phyloP scores from a whole-genome alignment of 2,113 vertebrate genomes.

The Cromileptes altivelis region DNA sequence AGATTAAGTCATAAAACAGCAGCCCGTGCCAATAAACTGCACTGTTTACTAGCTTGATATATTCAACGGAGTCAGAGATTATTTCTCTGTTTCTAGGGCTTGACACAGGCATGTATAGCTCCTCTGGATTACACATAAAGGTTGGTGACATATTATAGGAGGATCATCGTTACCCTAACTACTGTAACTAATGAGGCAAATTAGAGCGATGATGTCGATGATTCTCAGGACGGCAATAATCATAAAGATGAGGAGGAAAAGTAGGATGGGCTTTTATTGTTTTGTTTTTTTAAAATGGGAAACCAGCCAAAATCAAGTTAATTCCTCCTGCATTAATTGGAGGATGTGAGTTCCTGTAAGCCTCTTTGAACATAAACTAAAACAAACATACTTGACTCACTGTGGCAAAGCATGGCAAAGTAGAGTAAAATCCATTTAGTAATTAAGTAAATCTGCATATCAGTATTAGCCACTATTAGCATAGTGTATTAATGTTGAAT shows the following conservation, averaged over 20 bases:
- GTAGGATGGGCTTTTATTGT: constrained; percentile 66
- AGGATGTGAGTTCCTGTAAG: constrained; percentile 71
- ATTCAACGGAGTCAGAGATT: constrained; percentile 52
- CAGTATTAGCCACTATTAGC: constrained; percentile 84
- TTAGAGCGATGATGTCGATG: constrained; percentile 67
- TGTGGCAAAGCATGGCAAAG: constrained; percentile 70
- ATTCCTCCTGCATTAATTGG: constrained; percentile 70
- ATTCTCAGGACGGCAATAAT: constrained; percentile 68
- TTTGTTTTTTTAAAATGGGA: constrained; percentile 47
- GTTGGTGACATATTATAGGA: constrained; percentile 66
- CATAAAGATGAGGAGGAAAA: constrained; percentile 64
- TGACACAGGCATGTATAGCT: constrained; percentile 46
- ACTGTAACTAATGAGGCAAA: constrained; percentile 81
- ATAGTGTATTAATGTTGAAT: constrained; percentile 79
- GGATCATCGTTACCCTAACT: constrained; percentile 74
- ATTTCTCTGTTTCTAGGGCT: constrained; percentile 60
- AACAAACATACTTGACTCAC: constrained; percentile 81
- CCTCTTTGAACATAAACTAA: constrained; percentile 76
- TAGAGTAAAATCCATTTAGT: constrained; percentile 79
- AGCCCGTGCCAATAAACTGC: constrained; percentile 68
- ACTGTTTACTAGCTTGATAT: constrained; percentile 65
- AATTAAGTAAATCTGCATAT: constrained; percentile 86
- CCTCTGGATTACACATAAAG: constrained; percentile 66
- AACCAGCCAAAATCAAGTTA: constrained; percentile 73
- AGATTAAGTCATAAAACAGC: constrained; percentile 78